Evolutionary conservation across 1,140 invertebrate genomes (phyloP).

Genomic region (Hyles euphorbiae): DNA sequence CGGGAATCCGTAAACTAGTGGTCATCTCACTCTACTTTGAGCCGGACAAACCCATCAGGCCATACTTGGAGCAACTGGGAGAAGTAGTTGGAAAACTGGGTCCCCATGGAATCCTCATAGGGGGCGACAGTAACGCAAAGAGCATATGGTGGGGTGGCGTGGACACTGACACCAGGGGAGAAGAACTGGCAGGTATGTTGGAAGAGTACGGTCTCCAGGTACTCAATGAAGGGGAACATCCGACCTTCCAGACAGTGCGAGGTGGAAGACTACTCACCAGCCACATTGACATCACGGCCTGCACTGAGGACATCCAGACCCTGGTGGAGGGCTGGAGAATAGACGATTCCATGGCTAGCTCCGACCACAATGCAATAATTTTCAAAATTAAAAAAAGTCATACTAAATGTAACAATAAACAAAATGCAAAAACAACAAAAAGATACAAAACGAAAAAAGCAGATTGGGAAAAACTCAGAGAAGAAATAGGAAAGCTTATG

Average conservation of each 20-base stretch:
- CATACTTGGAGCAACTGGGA: no score
- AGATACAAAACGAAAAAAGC: not conserved
- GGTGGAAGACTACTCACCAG: not conserved
- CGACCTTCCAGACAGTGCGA: not conserved
- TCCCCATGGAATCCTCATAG: conserved; percentile 3
- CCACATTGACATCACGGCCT: conserved; percentile 9
- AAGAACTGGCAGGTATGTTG: conserved; percentile 3
- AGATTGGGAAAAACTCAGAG: conserved; percentile 11
- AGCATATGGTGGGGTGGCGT: not conserved
- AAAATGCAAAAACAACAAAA: conserved; percentile 14
- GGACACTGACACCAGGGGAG: conserved; percentile 8
- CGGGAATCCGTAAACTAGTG: not conserved
- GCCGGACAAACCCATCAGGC: not conserved
- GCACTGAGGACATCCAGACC: not conserved
- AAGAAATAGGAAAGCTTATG: conserved; percentile 10
- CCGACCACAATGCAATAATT: not conserved
- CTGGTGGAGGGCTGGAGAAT: not conserved
- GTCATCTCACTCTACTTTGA: conserved; percentile 10
- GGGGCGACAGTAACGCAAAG: conserved; percentile 11
- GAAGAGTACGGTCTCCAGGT: conserved; percentile 7
- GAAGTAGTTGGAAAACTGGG: no score
- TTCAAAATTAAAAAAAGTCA: not conserved
- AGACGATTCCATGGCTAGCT: not conserved
- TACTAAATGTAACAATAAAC: conserved; percentile 3
- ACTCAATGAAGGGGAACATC: conserved; percentile 1